Conservation (phyloP, 2,797 vertebrate species). For the Choloepus didactylus region DNA sequence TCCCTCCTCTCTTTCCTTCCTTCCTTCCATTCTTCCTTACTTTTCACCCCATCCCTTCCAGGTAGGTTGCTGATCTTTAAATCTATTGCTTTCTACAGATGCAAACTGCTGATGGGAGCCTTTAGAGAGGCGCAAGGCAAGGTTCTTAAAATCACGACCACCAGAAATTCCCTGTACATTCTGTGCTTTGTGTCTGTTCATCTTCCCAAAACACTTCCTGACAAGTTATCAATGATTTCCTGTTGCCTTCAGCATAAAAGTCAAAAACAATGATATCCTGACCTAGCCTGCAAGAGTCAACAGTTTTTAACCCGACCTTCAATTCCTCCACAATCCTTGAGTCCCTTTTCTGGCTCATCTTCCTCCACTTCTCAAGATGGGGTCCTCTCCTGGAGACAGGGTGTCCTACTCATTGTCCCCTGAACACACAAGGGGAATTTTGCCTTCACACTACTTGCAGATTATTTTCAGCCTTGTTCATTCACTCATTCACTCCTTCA, state of each 20-base stretch:
- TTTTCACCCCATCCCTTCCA: background rate
- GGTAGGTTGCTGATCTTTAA: background rate
- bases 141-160: background rate
- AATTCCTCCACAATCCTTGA: rapidly evolving
- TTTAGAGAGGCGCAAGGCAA: background rate
- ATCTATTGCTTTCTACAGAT: too few species aligned
- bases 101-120: background rate
- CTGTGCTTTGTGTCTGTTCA: background rate
- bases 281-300: background rate
- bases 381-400: background rate
- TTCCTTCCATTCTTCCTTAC: background rate
- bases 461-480: background rate
- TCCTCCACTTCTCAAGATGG: background rate
- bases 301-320: rapidly evolving
- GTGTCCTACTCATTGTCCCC: background rate
- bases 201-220: background rate
- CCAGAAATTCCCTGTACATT: rapidly evolving
- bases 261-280: background rate
- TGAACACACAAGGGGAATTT: rapidly evolving
- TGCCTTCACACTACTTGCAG: background rate
- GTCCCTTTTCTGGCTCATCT: rapidly evolving
- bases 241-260: background rate
- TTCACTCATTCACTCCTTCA: background rate
- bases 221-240: background rate
- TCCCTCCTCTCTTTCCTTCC: too few species aligned